Base-by-base conservation (phyloP, 2,888 invertebrate genomes). In the Scaptodrosophila latifasciaeformis region DNA sequence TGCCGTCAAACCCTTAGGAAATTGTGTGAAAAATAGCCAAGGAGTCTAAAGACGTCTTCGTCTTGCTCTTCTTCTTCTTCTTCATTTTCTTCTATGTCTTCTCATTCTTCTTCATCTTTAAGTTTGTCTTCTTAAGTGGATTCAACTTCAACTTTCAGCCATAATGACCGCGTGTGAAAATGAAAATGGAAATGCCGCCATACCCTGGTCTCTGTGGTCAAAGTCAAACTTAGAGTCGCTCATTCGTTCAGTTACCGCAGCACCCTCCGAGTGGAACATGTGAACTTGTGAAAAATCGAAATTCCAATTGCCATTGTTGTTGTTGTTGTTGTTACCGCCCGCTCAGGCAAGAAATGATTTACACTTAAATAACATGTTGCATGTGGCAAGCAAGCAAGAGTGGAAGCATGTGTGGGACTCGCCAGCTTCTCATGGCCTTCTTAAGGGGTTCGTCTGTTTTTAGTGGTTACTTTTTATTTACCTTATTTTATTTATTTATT, bases 91-190 rank as follows among this genome's bases (percentile, higher is more conserved):
- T n/a, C n/a, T n/a, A n/a, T n/a, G n/a, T n/a, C n/a, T n/a, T n/a
- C n/a, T n/a, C n/a, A n/a, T n/a, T n/a, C n/a, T n/a, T n/a, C n/a
- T n/a, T n/a, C n/a, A n/a, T n/a, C n/a, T n/a, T n/a, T n/a, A n/a
- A n/a, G n/a, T n/a, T n/a, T n/a, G n/a, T 78, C 78, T 74, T 70
- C 81, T 80, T 77, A 80, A 74, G 81, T 75, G 78, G 81, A 82
- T 81, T 82, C 78, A 82, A 81, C 81, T 82, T 67, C 24, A 24
- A 5, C 24, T 7, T 7, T 24, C 24, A 24, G 24, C 7, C 3
- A 37, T 81, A 79, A 79, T 82, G 82, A 81, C 79, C 81, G 82
- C 79, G 79, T 79, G 79, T 82, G 79, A 79, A 82, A 82, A 82
- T 81, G 76, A 79, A 81, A 81, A 75, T 75, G 76, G 81, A 77